These are phyloP conservation scores for Tachysurus fulvidraco DNA, from an alignment of 2,113 vertebrate genomes.

Conservation along the genomic window DNA sequence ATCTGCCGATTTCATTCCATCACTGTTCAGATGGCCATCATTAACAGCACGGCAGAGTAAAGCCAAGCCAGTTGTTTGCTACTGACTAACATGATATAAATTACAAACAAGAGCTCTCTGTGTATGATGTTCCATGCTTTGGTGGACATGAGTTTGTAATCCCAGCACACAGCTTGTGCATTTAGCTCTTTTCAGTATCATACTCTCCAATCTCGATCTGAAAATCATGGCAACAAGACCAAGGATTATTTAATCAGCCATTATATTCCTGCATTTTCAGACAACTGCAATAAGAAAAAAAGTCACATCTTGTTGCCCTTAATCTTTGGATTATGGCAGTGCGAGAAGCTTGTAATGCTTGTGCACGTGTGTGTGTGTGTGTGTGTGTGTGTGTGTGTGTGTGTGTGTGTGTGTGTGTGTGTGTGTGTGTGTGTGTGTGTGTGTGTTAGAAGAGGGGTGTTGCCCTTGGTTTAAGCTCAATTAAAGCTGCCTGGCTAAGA, in stretches of 20 bases:
- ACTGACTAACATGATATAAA: constrained; percentile 23
- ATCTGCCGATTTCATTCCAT: constrained; percentile 5
- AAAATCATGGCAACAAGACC: neutral
- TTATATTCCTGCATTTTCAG: constrained; percentile 36
- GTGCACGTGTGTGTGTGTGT: constrained; percentile 46
- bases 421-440: constrained; percentile 31
- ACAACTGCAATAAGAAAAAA: constrained; percentile 54
- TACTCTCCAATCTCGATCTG: neutral
- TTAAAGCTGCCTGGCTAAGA: constrained; percentile 77
- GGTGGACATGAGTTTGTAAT: constrained; percentile 38
- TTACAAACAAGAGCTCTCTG: constrained; percentile 24
- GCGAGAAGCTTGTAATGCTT: constrained; percentile 34
- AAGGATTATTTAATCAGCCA: constrained; percentile 7
- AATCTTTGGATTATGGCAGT: constrained; percentile 71
- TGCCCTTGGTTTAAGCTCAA: constrained; percentile 64
- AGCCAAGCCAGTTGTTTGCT: constrained; percentile 14
- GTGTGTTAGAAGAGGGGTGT: constrained; percentile 30
- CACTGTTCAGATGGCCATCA: neutral
- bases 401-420: constrained; percentile 37
- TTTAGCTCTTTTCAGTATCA: constrained; percentile 15
- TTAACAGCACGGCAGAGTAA: neutral
- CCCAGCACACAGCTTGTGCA: constrained; percentile 22
- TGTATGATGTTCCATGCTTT: constrained; percentile 1
- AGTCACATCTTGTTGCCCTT: constrained; percentile 62
- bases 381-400: constrained; percentile 38